Evolutionary conservation across 1,140 invertebrate genomes (phyloP), one percentile per base, ranked within the genome.

Genomic region (Magallana gigas): DNA sequence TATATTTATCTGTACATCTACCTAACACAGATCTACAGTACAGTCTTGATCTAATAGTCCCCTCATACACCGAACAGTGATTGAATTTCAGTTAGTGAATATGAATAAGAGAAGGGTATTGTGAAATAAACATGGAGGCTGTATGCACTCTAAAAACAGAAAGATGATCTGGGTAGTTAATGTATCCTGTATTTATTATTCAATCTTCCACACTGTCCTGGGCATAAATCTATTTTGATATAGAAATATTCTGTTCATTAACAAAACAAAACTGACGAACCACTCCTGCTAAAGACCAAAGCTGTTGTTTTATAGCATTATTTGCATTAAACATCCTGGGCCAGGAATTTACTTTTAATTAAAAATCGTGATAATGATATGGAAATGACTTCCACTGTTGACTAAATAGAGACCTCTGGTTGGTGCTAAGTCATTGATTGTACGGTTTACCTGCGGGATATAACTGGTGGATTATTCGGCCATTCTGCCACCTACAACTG

Each of bases 321-420:
- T 76, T 76, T 29, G 68, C 68, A 76, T 76, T 29, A 76, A 12
- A 76, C 68, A 76, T 29, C 36, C 68, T 1, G 23, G 36, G 68
- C 36, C 3, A 76, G 68, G 68, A 76, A 76, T 76, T 76, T 48
- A 76, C 68, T 76, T 76, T 76, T 83, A 83, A 83, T 83, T 83
- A 83, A 57, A 83, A 83, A 57, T 83, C 81, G 81, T 83, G 81
- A 83, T 83, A 57, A 83, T 58, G 57, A 83, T 57, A 83, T 83
- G 81, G 48, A 57, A 83, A 83, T 83, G 14, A 83, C 57, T 83
- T 83, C 81, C 81, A 58, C 81, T 57, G 57, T 57, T 83, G 48
- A 57, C 81, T 83, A 83, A 83, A 83, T 83, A 23, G 36, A 58
- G 81, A 29, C 68, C 68, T 76, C 23, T 76, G 68, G 68, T 76